Evolutionary conservation across 2,113 vertebrate species (phyloP).

Genomic region (Corythornis madagascariensis): DNA sequence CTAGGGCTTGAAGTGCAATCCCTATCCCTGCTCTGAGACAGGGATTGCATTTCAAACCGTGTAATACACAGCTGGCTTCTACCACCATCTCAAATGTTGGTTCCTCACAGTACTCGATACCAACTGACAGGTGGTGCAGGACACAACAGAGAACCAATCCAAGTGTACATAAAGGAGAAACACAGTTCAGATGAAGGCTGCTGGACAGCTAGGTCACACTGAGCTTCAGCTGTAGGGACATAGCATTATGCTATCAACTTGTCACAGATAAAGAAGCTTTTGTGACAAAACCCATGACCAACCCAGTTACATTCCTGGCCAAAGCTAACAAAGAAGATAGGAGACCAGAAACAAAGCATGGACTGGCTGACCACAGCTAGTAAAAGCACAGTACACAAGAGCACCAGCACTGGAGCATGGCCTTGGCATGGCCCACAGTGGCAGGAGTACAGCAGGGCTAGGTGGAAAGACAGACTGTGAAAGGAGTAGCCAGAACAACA

Average conservation of each 20-base stretch:
- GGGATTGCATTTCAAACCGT: too few relatives aligned
- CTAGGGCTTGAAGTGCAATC: neutral
- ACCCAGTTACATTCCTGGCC: neutral
- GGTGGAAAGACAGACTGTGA: neutral
- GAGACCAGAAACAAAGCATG: neutral
- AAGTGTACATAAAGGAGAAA: neutral
- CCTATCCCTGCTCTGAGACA: neutral
- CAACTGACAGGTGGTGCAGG: neutral
- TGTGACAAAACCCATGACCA: neutral
- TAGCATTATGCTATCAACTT: neutral
- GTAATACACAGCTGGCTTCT: neutral
- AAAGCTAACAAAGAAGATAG: neutral
- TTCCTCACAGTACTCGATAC: neutral
- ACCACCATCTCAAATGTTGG: neutral
- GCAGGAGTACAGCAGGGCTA: neutral
- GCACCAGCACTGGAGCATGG: too few relatives aligned
- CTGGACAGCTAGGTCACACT: neutral
- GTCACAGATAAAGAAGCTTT: neutral
- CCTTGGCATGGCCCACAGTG: accelerated
- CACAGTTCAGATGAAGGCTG: neutral
- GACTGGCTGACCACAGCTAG: neutral
- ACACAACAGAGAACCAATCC: accelerated
- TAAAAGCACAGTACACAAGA: neutral
- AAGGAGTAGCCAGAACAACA: neutral
- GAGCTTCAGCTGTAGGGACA: neutral